A percentile compares a stretch with the other conserved stretches of the same genome.
Evolutionary conservation across 2,797 vertebrate species (phyloP).

Genomic region (Catharus ustulatus): DNA sequence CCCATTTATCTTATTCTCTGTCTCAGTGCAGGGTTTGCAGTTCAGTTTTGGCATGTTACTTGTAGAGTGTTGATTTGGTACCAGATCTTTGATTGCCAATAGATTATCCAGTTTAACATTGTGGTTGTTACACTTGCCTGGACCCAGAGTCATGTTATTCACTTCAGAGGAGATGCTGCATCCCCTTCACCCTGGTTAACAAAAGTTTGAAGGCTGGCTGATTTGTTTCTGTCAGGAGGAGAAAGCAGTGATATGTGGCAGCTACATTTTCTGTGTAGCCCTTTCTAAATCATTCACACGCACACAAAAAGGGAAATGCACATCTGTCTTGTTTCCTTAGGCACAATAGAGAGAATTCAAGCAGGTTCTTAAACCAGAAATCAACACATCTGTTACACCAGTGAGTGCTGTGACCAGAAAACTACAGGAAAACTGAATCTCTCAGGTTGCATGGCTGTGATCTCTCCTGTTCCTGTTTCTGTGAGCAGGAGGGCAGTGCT

Average conservation of each 20-base stretch:
- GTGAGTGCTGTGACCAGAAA: background rate
- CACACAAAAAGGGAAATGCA: background rate
- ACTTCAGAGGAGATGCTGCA: background rate
- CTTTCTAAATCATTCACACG: background rate
- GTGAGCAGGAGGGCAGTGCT: background rate
- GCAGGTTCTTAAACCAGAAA: background rate
- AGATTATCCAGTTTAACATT: background rate
- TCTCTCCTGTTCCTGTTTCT: background rate
- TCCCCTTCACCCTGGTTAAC: background rate
- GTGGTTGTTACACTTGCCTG: background rate
- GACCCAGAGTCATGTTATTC: background rate
- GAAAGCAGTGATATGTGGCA: background rate
- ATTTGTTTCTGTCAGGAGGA: slow-evolving; percentile 10
- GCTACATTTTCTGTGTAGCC: background rate
- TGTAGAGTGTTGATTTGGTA: background rate
- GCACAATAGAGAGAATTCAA: background rate
- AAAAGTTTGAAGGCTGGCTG: slow-evolving; percentile 31
- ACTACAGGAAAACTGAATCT: background rate
- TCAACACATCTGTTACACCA: background rate
- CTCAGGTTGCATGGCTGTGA: background rate
- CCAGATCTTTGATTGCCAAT: background rate
- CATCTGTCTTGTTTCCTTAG: background rate
- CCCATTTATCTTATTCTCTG: background rate
- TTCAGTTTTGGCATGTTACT: background rate
- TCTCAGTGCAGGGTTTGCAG: background rate